These are phyloP conservation scores for Thalassophryne amazonica DNA, from an alignment of 2,797 vertebrate species.

Conservation along the genomic window DNA sequence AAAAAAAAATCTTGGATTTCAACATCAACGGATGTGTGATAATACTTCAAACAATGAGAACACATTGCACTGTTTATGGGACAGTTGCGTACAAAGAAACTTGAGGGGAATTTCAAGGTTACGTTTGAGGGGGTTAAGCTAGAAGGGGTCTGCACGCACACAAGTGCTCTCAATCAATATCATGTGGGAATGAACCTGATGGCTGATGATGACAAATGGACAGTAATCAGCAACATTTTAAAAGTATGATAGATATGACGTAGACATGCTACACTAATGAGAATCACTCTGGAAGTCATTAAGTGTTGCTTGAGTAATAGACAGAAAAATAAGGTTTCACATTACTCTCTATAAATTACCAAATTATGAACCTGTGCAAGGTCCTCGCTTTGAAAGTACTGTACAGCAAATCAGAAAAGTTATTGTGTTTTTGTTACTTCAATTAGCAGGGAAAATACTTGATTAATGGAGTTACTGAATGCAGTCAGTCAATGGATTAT, in stretches of 20 bases:
- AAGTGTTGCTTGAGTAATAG: background rate
- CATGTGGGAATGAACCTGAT: conserved; percentile 12
- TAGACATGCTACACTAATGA: conserved; percentile 30
- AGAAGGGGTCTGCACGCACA: background rate
- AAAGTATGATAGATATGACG: conserved; percentile 29
- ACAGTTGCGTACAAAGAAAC: background rate
- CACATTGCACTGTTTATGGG: background rate
- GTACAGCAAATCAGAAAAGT: background rate
- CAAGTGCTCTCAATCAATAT: conserved; percentile 3
- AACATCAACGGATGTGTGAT: background rate
- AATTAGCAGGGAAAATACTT: no score
- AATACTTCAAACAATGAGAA: background rate
- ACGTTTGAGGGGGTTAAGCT: background rate
- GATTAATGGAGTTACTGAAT: no score
- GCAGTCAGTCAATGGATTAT: no score
- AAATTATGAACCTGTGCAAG: background rate
- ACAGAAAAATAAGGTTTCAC: background rate
- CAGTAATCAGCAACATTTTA: conserved; percentile 24
- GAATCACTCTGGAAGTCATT: conserved; percentile 43
- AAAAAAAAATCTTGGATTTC: background rate
- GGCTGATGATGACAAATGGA: conserved; percentile 41
- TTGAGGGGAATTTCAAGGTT: background rate
- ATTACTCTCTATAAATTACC: conserved; percentile 5
- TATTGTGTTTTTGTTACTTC: no score
- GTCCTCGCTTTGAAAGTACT: background rate